Evolutionary conservation across 2,113 vertebrate species (phyloP).

Genomic region (Acinonyx jubatus): DNA sequence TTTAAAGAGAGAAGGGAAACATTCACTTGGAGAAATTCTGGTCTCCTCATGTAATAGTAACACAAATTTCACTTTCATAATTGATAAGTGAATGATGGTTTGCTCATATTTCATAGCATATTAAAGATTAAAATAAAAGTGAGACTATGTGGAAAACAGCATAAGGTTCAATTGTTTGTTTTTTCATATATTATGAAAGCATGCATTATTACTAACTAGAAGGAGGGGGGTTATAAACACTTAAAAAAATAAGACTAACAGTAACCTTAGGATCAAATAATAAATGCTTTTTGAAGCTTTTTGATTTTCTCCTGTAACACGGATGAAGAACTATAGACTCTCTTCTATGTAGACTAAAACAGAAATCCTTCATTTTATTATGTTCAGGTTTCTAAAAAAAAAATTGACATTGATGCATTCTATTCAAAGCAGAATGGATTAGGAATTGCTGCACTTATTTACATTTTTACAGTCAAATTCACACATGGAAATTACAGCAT

Average conservation of each 20-base stretch:
- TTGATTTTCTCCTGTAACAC: conserved; percentile 24
- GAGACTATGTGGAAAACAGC: neutral
- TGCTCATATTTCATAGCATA: neutral
- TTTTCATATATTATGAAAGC: conserved; percentile 44
- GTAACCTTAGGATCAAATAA: conserved; percentile 71
- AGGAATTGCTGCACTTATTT: conserved; percentile 19
- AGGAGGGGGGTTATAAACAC: conserved; percentile 47
- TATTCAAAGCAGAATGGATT: conserved; percentile 10
- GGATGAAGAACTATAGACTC: neutral
- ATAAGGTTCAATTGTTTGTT: neutral
- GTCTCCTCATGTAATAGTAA: neutral
- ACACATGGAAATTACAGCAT: conserved; percentile 27
- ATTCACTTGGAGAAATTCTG: neutral
- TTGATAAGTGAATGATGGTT: neutral
- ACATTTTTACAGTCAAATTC: conserved; percentile 42
- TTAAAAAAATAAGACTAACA: conserved; percentile 67
- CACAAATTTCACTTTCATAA: conserved; percentile 61
- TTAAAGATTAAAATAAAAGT: neutral
- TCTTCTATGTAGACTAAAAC: neutral
- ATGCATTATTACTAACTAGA: conserved; percentile 31
- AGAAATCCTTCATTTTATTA: conserved; percentile 15
- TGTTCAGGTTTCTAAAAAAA: neutral
- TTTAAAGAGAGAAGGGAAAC: neutral
- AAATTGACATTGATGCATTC: neutral
- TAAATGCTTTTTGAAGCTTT: conserved; percentile 61